Evolutionary conservation across 2,888 invertebrate genomes (phyloP).

Genomic region (Macrophya alboannulata): DNA sequence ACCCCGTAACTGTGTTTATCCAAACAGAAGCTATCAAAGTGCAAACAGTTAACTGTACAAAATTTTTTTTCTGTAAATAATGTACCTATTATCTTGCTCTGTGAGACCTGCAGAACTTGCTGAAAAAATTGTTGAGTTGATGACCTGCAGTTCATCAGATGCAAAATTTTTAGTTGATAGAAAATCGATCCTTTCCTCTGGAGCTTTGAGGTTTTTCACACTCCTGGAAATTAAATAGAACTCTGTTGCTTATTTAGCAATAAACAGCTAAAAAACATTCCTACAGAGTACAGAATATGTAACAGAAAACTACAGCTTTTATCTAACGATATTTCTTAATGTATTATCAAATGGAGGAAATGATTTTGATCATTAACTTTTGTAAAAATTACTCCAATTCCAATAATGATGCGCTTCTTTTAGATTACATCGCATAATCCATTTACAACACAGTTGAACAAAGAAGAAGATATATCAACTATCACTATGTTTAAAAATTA

Average conservation of each 20-base stretch:
- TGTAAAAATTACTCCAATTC: not conserved
- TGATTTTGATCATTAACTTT: not conserved
- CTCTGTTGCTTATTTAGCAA: not conserved
- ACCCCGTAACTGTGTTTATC: not conserved
- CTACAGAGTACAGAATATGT: not conserved
- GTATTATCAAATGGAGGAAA: not conserved
- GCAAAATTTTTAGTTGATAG: not conserved
- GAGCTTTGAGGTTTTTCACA: conserved; percentile 64
- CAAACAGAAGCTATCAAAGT: not conserved
- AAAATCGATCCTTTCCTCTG: conserved; percentile 58
- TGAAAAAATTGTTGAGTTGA: not conserved
- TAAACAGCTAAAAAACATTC: not conserved
- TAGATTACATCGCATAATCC: not conserved
- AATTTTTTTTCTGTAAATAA: not conserved
- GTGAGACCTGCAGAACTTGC: not conserved
- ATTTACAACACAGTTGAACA: not conserved
- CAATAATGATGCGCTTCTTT: not conserved
- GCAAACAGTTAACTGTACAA: not conserved
- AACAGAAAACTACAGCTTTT: not conserved
- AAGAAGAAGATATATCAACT: not conserved
- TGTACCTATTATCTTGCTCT: conserved; percentile 6
- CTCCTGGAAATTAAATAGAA: conserved; percentile 61
- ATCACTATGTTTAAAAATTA: not conserved
- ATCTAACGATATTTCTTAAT: not conserved
- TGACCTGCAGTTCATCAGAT: not conserved